Evolutionary conservation across 2,888 invertebrate species (phyloP), one percentile per base, ranked within the genome.

Genomic region (Argynnis bischoffii): DNA sequence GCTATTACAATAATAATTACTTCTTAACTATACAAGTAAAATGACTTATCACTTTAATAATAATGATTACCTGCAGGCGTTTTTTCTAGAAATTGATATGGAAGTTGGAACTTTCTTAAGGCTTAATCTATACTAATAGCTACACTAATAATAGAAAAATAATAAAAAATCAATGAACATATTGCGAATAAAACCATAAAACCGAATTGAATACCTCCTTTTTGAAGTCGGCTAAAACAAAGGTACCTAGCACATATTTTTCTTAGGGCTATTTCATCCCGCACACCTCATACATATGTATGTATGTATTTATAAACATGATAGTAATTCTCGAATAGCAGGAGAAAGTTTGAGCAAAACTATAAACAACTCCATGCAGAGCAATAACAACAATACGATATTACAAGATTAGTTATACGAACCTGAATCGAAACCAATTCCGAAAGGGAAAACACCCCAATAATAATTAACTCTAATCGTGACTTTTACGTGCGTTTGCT

Each of bases 381-480:
- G 79, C 77, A 78, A 78, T 79, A 78, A 79, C 76, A 79, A 76
- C 78, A 79, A 78, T 76, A 76, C 76, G 77, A 78, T 81, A 79
- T 79, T 81, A 81, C 77, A 80, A 79, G 81, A 83, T 84, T 81
- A 84, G 80, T 81, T 76, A 77, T 73, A 74, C 69, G 72, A 77
- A 77, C 77, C 75, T 78, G 79, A 75, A 78, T 79, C 77, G 75
- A 78, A 77, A 79, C 76, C 72, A 75, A 76, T 78, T 77, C 72
- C 78, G 74, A 69, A 69, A 71, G 69, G 75, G 70, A 74, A 75
- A 73, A 65, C 75, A 74, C 69, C 67, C 67, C 78, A 77, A 81
- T 84, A 82, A 81, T 85, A 85, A 86, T 85, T 81, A 87, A 80
- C 82, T 79, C 86, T 88, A 85, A 88, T 85, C 84, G 84, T 84